Percentiles rank a stretch among this genome's conserved stretches.
These are phyloP conservation scores for Ceyx margarethae DNA, from an alignment of 2,113 vertebrate genomes.

Conservation along the genomic window DNA sequence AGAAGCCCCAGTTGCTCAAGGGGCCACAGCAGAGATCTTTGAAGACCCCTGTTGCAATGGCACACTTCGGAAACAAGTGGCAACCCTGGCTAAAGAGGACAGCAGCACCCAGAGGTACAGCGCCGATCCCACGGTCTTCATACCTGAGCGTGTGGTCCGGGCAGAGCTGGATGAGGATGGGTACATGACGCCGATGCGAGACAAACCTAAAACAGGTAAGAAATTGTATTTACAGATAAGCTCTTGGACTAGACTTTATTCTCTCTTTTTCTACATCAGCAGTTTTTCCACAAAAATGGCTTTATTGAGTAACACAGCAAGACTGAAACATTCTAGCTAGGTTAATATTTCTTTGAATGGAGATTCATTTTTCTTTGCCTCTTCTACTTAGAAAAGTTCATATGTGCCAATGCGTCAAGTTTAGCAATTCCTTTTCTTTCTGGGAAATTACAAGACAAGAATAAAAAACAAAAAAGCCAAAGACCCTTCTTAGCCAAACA, in stretches of 20 bases:
- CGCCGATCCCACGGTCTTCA: conserved; percentile 90
- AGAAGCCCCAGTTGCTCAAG: conserved; percentile 75
- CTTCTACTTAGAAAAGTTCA: background rate
- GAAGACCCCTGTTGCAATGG: conserved; percentile 93
- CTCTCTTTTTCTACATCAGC: background rate
- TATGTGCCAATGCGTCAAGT: background rate
- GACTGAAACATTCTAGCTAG: background rate
- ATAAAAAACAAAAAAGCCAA: background rate
- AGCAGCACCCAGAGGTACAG: conserved; percentile 91
- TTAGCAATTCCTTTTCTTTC: background rate
- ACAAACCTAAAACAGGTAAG: conserved; percentile 90
- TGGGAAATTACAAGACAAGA: background rate
- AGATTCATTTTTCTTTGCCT: background rate
- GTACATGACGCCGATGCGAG: conserved; percentile 93
- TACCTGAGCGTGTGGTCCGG: conserved; percentile 79
- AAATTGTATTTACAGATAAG: background rate
- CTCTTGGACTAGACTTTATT: background rate
- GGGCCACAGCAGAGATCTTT: conserved; percentile 77
- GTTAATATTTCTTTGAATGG: background rate
- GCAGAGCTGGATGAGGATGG: conserved; percentile 88
- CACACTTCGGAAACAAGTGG: conserved; percentile 83
- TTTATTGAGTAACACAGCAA: background rate
- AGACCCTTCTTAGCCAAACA: background rate
- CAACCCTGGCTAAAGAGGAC: conserved; percentile 79
- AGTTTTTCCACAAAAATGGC: background rate